Percentiles rank a stretch among this genome's conserved stretches.
Evolutionary conservation across 2,113 vertebrate genomes (phyloP).

Genomic region (Crotalus tigris): DNA sequence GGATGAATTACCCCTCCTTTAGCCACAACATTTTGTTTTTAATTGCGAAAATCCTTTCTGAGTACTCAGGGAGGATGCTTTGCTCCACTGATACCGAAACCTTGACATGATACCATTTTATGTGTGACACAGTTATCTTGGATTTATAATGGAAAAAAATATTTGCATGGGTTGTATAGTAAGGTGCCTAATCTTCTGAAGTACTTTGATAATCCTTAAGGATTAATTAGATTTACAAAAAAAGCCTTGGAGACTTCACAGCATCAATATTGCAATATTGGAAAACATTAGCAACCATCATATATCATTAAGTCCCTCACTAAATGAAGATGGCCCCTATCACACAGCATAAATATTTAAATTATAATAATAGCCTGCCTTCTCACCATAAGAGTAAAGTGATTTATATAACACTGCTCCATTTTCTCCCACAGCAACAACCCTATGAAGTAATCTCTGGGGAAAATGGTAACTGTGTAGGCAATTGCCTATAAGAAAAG

Average conservation of each 20-base stretch:
- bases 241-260: not conserved
- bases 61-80: not conserved
- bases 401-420: not conserved
- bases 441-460: not conserved
- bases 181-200: not conserved
- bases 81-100: fast-evolving
- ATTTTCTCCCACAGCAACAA: not conserved
- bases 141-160: not conserved
- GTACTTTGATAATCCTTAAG: not conserved
- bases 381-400: not conserved
- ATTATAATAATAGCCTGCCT: not conserved
- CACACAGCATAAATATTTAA: not conserved
- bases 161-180: not conserved
- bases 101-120: not conserved
- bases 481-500: not conserved
- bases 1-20: not conserved
- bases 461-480: not conserved
- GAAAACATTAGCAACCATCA: not conserved
- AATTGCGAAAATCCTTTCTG: not conserved
- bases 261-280: not conserved
- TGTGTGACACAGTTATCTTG: not conserved
- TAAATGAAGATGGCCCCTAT: not conserved
- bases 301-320: not conserved
- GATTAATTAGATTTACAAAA: not conserved
- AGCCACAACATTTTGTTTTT: not conserved